Conservation (phyloP, 2,888 invertebrate species). For the Leptopilina myrica region DNA sequence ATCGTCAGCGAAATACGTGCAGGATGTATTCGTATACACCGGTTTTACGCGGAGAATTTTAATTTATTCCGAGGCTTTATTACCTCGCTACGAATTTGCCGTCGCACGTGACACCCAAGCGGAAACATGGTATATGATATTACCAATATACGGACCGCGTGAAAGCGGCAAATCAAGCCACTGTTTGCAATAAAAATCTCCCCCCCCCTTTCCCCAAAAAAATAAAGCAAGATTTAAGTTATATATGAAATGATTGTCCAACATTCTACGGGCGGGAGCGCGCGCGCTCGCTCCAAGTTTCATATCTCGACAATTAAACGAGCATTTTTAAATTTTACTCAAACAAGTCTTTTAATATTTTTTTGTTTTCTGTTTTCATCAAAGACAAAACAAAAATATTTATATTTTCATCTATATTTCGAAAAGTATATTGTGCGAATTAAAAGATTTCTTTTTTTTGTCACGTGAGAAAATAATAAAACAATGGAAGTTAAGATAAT, state of each 20-base stretch:
- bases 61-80: constrained; percentile 35
- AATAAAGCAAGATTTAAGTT: neutral
- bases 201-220: neutral
- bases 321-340: neutral
- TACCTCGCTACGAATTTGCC: constrained; percentile 23
- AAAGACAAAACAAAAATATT: too few species aligned
- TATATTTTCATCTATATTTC: too few species aligned
- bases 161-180: constrained; percentile 26
- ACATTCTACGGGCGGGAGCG: neutral
- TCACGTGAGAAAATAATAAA: too few species aligned
- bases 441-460: too few species aligned
- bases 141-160: constrained; percentile 9
- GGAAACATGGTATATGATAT: constrained; percentile 26
- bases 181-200: constrained; percentile 24
- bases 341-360: too few species aligned
- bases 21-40: constrained; percentile 13
- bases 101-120: constrained; percentile 32
- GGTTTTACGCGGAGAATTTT: constrained; percentile 26
- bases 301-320: neutral
- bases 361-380: too few species aligned
- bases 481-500: constrained; percentile 3
- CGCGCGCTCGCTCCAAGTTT: neutral
- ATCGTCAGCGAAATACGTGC: constrained; percentile 27
- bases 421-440: too few species aligned
- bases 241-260: constrained; percentile 6